Base-by-base conservation (phyloP, 2,797 vertebrate species). In the Coreius guichenoti region DNA sequence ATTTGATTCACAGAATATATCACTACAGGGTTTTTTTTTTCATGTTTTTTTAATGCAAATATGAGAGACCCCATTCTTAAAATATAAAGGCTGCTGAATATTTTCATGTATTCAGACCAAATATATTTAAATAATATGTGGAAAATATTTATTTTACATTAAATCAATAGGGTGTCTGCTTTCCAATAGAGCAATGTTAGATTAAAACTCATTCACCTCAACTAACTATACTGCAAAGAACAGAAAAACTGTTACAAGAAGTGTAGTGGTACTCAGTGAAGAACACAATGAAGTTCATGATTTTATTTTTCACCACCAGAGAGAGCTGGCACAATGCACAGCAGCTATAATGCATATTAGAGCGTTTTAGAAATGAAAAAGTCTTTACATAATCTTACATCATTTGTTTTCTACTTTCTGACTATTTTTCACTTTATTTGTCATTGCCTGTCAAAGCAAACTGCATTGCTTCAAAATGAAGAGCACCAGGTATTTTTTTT, bases 241-340 rank as follows among this genome's bases (percentile, higher is more conserved):
- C 56, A n/a, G 23, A 26, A 14, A 19, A 14, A 29, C 1, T 8
- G 0, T 61, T 26, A 23, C 23, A 58, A 26, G 14, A 31, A 68
- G 11, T 63, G 61, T 63, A 67, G 14, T 5, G 26, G 12, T 65
- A 65, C 14, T 29, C 56, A 5, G 23, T 58, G 58, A 61, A 61
- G 11, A 43, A 9, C 33, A 39, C 45, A 80, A 51, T 75, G 31
- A 23, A 65, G 51, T 31, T 14, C 58, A 81, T 65, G 17, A 47
- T 81, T 23, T 65, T 75, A 26, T 61, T 33, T 72, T 17, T 51
- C 47, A 70, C 93, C 95, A 93, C 90, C 17, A 95, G 95, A 91
- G 94, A 94, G 95, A 93, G 94, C 95, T 92, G 92, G 84, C 93
- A 91, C 79, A 87, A 91, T 89, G 91, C 84, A 36, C 49, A 74